Percentiles rank a stretch among this genome's conserved stretches.
Evolutionary conservation across 2,888 invertebrate species (phyloP).

Genomic region (Macrosiphum euphorbiae): DNA sequence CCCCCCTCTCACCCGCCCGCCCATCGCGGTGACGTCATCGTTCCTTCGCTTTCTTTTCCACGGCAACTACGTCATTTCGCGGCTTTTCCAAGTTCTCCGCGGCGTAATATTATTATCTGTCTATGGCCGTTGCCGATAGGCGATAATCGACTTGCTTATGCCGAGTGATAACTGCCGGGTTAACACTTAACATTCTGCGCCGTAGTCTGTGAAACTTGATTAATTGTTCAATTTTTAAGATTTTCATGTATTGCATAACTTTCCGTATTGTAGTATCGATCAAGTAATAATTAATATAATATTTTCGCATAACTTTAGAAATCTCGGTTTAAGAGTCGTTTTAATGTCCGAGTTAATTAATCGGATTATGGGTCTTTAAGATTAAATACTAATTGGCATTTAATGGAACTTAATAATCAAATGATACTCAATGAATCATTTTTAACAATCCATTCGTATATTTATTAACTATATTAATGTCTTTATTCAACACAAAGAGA

Average conservation of each 20-base stretch:
- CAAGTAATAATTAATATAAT: neutral
- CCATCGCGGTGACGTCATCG: neutral
- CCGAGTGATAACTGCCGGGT: neutral
- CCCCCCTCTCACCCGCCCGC: neutral
- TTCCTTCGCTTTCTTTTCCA: slow-evolving; percentile 53
- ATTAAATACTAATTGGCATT: neutral
- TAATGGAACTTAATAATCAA: neutral
- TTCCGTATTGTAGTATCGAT: neutral
- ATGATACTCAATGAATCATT: neutral
- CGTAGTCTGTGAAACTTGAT: neutral
- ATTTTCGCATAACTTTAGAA: neutral
- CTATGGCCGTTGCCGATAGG: neutral
- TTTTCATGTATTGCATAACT: neutral
- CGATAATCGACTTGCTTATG: neutral
- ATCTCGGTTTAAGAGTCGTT: neutral
- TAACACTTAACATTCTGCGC: neutral
- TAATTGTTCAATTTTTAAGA: neutral
- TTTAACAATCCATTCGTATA: neutral
- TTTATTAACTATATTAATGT: neutral
- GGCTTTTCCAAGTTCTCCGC: slow-evolving; percentile 25
- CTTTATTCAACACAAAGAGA: neutral
- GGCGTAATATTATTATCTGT: neutral
- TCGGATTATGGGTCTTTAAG: neutral
- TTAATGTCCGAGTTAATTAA: neutral
- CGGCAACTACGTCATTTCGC: neutral